Base-by-base conservation (phyloP, 1,140 invertebrate genomes). In the Cyphomyrmex costatus region DNA sequence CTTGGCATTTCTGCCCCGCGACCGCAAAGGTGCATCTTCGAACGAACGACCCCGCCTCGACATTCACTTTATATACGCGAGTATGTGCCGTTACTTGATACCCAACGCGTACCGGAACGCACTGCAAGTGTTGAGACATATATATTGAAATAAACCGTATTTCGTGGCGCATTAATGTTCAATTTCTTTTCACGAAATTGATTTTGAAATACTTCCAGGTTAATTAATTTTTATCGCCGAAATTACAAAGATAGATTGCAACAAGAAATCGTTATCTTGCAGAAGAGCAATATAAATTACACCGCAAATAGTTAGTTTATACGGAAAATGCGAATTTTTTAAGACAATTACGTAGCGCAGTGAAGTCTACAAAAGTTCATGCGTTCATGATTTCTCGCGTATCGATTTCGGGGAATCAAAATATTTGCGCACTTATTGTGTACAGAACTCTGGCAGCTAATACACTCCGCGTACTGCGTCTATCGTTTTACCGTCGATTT, bases 1-100 rank as follows among this genome's bases (percentile, higher is more conserved):
- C 76, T 33, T 85, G 86, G 65, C 89, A 90, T 90, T 90, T 88
- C 78, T 42, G 58, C 74, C 80, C 58, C 42, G 16, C 88, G 77
- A 90, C 82, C 86, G 76, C 76, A 82, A 87, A 84, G 70, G 66
- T 36, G 66, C 51, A 27, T 36, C 53, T 77, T 58, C 51, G 74
- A 79, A 82, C 51, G 33, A 24, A 73, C 51, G 33, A 46, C 74
- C 49, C 0, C 36, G n/a, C 14, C 63, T 24, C 84, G 74, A 89
- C 24, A 77, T 74, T 65, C 73, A 53, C 60, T 71, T 76, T 66
- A 56, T 68, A 73, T 73, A 49, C 74, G 76, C 70, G 27, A 58
- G 21, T 60, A 6, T 33, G 33, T 21, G 12, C 3, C 51, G 61
- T 24, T 85, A 83, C 56, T 74, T 83, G 79, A 74, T 83, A 87